phyloP scores from a whole-genome alignment of 1,140 invertebrate species.

The Apis laboriosa region DNA sequence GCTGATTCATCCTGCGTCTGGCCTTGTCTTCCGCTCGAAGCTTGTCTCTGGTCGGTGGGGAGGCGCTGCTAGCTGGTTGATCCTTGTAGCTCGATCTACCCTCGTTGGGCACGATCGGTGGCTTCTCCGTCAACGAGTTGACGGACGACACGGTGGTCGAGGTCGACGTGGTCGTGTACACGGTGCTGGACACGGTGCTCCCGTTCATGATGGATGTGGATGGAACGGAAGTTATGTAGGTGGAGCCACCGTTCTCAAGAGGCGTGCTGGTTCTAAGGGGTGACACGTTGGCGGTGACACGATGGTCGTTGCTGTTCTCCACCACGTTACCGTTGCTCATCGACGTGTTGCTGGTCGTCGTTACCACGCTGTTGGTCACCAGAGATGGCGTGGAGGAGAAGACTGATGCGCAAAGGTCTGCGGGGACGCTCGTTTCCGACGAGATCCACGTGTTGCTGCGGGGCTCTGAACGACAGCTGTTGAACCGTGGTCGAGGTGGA shows the following conservation, averaged over 20 bases:
- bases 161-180: slow-evolving; percentile 40
- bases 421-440: slow-evolving; percentile 56
- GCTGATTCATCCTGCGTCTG: slow-evolving; percentile 78
- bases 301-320: slow-evolving; percentile 49
- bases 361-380: slow-evolving; percentile 52
- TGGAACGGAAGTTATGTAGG: slow-evolving; percentile 42
- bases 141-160: slow-evolving; percentile 13
- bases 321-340: slow-evolving; percentile 62
- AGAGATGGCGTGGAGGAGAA: slow-evolving; percentile 59
- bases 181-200: slow-evolving; percentile 15
- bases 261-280: slow-evolving; percentile 61
- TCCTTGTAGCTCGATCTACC: slow-evolving; percentile 80
- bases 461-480: slow-evolving; percentile 80
- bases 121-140: slow-evolving; percentile 67
- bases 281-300: slow-evolving; percentile 56
- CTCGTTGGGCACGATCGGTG: slow-evolving; percentile 70
- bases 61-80: slow-evolving; percentile 86
- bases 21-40: slow-evolving; percentile 87
- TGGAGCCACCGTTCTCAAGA: slow-evolving; percentile 72
- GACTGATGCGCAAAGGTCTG: slow-evolving; percentile 65
- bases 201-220: slow-evolving; percentile 50
- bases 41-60: slow-evolving; percentile 88
- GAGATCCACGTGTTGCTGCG: slow-evolving; percentile 71
- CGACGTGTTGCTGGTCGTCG: slow-evolving; percentile 48
- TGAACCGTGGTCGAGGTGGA: slow-evolving; percentile 80